phyloP scores from a whole-genome alignment of 2,113 vertebrate species.

The Leptosomus discolor region DNA sequence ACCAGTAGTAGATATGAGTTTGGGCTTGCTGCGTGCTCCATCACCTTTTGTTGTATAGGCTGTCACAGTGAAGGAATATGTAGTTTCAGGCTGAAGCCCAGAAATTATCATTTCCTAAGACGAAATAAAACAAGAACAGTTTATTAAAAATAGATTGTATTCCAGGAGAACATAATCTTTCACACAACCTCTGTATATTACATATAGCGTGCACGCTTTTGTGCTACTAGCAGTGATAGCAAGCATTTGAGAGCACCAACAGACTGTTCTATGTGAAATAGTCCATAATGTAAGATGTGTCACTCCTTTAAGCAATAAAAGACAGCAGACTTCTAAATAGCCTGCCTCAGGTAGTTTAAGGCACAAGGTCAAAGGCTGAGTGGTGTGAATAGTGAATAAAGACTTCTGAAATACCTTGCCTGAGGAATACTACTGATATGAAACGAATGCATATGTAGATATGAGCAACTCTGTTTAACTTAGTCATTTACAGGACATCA shows the following conservation, averaged over 20 bases:
- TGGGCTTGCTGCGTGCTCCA: slow-evolving; percentile 96
- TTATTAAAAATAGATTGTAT: background rate
- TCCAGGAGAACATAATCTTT: background rate
- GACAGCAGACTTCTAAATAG: background rate
- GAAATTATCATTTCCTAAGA: slow-evolving; percentile 94
- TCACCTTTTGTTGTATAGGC: slow-evolving; percentile 99
- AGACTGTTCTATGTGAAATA: background rate
- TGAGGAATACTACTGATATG: background rate
- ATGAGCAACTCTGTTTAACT: background rate
- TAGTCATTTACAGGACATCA: background rate
- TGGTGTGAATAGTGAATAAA: background rate
- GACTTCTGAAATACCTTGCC: background rate
- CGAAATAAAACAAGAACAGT: slow-evolving; percentile 24
- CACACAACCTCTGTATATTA: background rate
- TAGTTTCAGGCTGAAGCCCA: slow-evolving; percentile 93
- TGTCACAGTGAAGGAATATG: slow-evolving; percentile 94
- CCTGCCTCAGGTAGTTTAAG: background rate
- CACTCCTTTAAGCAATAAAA: background rate
- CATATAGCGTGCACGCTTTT: background rate
- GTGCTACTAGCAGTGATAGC: background rate
- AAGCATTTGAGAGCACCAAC: slow-evolving; percentile 26
- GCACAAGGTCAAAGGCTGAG: background rate
- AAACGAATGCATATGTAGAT: background rate
- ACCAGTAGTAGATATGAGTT: slow-evolving; percentile 91
- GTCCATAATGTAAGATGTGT: background rate